Percentiles rank a stretch among this genome's conserved stretches.
Conservation (phyloP, 1,140 invertebrate genomes). For the Caenorhabditis latens region DNA sequence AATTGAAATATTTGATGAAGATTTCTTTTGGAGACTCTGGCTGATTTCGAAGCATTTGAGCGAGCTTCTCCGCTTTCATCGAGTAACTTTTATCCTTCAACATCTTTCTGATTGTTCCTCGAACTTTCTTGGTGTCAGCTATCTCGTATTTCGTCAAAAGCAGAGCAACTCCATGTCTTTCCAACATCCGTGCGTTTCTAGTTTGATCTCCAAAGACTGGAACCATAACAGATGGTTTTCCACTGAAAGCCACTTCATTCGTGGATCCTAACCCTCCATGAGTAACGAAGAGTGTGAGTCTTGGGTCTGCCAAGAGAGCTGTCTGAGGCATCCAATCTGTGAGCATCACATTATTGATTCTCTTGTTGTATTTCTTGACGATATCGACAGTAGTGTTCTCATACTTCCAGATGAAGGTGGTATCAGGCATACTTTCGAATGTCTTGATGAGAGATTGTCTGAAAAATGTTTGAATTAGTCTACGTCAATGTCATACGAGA, state of each 20-base stretch:
- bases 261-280: slow-evolving; percentile 70
- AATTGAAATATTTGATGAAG: slow-evolving; percentile 38
- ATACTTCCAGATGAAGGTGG: slow-evolving; percentile 73
- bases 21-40: slow-evolving; percentile 46
- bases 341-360: slow-evolving; percentile 65
- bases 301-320: slow-evolving; percentile 67
- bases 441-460: slow-evolving; percentile 48
- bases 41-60: slow-evolving; percentile 22
- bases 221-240: slow-evolving; percentile 69
- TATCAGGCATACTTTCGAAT: slow-evolving; percentile 61
- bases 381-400: slow-evolving; percentile 66
- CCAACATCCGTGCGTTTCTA: slow-evolving; percentile 63
- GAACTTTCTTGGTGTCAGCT: slow-evolving; percentile 19
- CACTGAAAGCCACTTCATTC: slow-evolving; percentile 66
- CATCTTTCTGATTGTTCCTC: slow-evolving; percentile 54
- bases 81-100: slow-evolving; percentile 47
- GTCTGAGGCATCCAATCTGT: slow-evolving; percentile 69
- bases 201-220: slow-evolving; percentile 72
- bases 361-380: slow-evolving; percentile 50
- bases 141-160: slow-evolving; percentile 61
- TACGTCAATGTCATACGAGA: too few species aligned
- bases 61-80: slow-evolving; percentile 17
- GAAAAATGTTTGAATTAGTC: not conserved
- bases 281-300: slow-evolving; percentile 68
- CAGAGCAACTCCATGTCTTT: slow-evolving; percentile 61